Percentiles rank a stretch among this genome's conserved stretches.
Conservation (phyloP, 2,113 vertebrate species). For the Speoplatyrhinus poulsoni region DNA sequence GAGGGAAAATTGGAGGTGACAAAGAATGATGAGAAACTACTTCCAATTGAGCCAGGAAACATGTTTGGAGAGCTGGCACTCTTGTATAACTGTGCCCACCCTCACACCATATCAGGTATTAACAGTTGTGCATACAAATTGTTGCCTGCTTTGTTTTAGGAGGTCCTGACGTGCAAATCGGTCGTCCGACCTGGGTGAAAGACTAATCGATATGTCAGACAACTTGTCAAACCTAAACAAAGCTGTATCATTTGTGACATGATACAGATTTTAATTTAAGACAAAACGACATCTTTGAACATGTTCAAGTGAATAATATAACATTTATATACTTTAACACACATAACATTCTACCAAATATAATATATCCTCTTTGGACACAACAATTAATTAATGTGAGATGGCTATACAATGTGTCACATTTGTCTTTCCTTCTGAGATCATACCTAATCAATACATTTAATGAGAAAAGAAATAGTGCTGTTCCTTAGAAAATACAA, state of each 20-base stretch:
- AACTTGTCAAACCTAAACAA: neutral
- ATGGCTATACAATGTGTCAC: neutral
- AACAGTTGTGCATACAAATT: neutral
- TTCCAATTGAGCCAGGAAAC: slow-evolving; percentile 66
- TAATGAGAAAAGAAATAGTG: neutral
- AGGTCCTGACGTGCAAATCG: neutral
- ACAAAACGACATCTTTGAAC: slow-evolving; percentile 37
- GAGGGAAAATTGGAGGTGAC: slow-evolving; percentile 76
- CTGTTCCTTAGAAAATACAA: slow-evolving; percentile 21
- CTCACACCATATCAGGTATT: slow-evolving; percentile 75
- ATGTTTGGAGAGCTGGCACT: slow-evolving; percentile 77
- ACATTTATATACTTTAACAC: neutral
- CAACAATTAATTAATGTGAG: neutral
- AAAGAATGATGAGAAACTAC: slow-evolving; percentile 68
- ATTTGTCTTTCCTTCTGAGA: neutral
- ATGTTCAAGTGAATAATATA: neutral
- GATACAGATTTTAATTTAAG: slow-evolving; percentile 45
- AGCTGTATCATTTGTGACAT: slow-evolving; percentile 19
- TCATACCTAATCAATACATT: neutral
- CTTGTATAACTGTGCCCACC: slow-evolving; percentile 72
- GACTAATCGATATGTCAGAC: too few species aligned
- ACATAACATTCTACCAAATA: neutral
- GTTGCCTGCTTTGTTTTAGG: neutral
- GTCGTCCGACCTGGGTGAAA: too few species aligned
- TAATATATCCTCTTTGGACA: neutral